Evolutionary conservation across 2,888 invertebrate genomes (phyloP).

Genomic region (Lithophane semibrunnea): DNA sequence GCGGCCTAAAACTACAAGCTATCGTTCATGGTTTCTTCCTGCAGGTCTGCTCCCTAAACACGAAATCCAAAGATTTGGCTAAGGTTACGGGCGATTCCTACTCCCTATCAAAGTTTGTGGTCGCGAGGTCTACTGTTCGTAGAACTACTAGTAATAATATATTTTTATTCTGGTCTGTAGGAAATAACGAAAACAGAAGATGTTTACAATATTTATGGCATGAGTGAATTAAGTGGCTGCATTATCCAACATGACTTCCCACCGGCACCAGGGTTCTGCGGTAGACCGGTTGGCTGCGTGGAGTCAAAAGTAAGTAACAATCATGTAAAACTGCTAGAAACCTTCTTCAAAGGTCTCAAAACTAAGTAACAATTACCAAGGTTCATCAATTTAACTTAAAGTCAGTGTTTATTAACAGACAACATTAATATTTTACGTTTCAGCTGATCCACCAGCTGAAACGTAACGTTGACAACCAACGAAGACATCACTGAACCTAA

Average conservation of each 20-base stretch:
- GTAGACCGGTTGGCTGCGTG: constrained; percentile 68
- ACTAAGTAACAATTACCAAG: constrained; percentile 46
- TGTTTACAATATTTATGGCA: constrained; percentile 72
- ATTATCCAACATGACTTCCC: constrained; percentile 57
- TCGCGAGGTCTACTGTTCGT: too few relatives aligned
- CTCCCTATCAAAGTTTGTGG: too few relatives aligned
- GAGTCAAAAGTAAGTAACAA: constrained; percentile 70
- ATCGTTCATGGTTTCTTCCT: too few relatives aligned
- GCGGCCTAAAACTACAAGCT: too few relatives aligned
- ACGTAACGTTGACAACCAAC: constrained; percentile 80
- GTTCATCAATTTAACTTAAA: too few relatives aligned
- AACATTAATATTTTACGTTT: constrained; percentile 37
- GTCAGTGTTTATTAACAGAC: background rate
- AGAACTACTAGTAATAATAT: too few relatives aligned
- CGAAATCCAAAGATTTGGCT: too few relatives aligned
- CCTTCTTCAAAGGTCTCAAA: too few relatives aligned
- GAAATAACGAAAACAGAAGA: constrained; percentile 69
- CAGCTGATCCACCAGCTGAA: too few relatives aligned
- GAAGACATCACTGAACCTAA: constrained; percentile 78
- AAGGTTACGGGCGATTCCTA: too few relatives aligned
- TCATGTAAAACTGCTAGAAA: too few relatives aligned
- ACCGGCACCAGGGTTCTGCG: constrained; percentile 61
- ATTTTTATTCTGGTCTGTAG: constrained; percentile 25
- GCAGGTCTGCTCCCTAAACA: too few relatives aligned
- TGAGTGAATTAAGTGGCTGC: constrained; percentile 76